Evolutionary conservation across 1,140 invertebrate species (phyloP).

Genomic region (Chironomus tepperi): DNA sequence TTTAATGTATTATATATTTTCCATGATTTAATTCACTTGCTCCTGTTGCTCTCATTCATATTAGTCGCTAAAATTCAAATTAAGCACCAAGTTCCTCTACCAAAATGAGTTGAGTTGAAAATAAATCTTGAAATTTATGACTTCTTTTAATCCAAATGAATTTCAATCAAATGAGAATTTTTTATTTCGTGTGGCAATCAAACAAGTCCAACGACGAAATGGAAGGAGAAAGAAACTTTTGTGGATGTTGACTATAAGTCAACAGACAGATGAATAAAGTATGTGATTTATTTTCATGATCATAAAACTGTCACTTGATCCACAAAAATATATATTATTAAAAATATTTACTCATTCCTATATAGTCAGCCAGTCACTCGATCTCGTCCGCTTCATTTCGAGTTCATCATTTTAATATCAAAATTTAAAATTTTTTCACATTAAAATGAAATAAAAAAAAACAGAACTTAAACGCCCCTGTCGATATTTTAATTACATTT

Average conservation of each 20-base stretch:
- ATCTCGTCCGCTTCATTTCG: background rate
- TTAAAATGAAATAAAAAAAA: background rate
- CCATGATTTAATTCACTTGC: background rate
- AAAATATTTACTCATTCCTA: too few species aligned
- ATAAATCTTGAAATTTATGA: background rate
- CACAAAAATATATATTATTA: background rate
- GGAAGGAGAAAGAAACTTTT: too few species aligned
- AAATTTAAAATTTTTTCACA: background rate
- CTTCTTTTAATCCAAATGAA: background rate
- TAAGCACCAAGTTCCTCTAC: background rate
- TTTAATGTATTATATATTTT: too few species aligned
- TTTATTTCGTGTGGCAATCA: too few species aligned
- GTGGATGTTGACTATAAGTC: background rate
- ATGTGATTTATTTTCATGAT: background rate
- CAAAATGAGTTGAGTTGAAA: too few species aligned
- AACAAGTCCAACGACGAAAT: too few species aligned
- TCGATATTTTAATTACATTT: conserved; percentile 14
- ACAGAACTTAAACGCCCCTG: background rate
- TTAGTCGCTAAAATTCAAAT: background rate
- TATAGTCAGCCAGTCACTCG: too few species aligned
- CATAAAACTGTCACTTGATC: conserved; percentile 17
- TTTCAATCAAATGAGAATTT: too few species aligned
- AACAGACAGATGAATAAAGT: conserved; percentile 4
- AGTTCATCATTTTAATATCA: conserved; percentile 8
- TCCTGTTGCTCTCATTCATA: background rate